These are phyloP conservation scores for Drosophila mayaguana DNA, from an alignment of 2,888 invertebrate species.

Conservation along the genomic window DNA sequence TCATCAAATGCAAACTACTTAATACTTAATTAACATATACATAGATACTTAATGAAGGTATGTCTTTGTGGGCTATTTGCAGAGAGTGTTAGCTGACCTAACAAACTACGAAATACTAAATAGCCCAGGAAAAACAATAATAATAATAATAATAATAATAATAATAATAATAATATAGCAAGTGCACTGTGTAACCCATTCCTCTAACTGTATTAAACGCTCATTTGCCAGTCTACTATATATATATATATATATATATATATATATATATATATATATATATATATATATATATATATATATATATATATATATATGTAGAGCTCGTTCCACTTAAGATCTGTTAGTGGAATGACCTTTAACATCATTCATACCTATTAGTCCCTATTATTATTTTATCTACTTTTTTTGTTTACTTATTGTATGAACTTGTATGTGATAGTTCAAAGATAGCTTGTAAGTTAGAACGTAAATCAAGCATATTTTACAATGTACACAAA, in stretches of 20 bases:
- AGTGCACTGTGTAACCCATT: not conserved
- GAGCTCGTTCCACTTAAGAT: slow-evolving; percentile 7
- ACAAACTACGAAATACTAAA: not conserved
- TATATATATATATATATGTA: not conserved
- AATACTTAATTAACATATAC: slow-evolving; percentile 33
- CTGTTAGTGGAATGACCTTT: slow-evolving; percentile 4
- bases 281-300: not conserved
- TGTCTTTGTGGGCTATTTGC: slow-evolving; percentile 1
- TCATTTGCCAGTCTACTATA: slow-evolving; percentile 24
- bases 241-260: not conserved
- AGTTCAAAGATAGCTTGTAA: slow-evolving; percentile 80
- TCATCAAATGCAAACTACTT: slow-evolving; percentile 51
- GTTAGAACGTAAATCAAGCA: slow-evolving; percentile 36
- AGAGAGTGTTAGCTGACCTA: not conserved
- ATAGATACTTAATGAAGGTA: slow-evolving; percentile 8
- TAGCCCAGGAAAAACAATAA: not conserved
- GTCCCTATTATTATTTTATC: slow-evolving; percentile 19
- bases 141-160: not conserved
- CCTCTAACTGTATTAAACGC: slow-evolving; percentile 4
- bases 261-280: not conserved
- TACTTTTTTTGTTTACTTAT: slow-evolving; percentile 39
- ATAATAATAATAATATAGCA: not conserved
- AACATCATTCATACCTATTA: slow-evolving; percentile 23
- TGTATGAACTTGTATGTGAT: slow-evolving; percentile 81
- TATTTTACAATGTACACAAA: slow-evolving; percentile 13